Percentiles rank a stretch among this genome's conserved stretches.
Conservation (phyloP, 2,113 vertebrate species). For the Rhynchopsitta pachyrhyncha region DNA sequence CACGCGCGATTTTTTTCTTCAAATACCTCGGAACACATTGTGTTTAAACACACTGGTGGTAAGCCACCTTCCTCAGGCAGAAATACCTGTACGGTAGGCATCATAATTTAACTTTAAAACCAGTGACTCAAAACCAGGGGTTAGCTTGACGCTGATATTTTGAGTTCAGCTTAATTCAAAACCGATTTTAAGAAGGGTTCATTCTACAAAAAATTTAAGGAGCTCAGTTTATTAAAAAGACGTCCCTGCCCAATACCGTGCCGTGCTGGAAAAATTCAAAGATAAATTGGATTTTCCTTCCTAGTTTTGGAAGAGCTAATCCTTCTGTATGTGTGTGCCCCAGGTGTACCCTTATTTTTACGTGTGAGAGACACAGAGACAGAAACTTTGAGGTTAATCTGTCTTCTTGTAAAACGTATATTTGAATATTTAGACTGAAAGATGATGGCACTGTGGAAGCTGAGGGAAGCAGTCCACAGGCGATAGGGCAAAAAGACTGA, state of each 20-base stretch:
- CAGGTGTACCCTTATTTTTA: not conserved
- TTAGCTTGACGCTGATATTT: not conserved
- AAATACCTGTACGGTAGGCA: not conserved
- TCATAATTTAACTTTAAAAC: not conserved
- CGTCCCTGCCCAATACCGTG: fast-evolving
- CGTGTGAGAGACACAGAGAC: not conserved
- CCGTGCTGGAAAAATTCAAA: not conserved
- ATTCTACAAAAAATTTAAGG: not conserved
- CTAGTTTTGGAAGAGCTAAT: not conserved
- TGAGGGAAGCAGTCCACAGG: not conserved
- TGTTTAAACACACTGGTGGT: not conserved
- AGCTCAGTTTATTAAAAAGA: not conserved
- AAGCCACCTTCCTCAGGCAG: not conserved
- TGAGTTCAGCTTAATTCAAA: not conserved
- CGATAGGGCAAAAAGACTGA: not conserved
- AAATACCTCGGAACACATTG: not conserved
- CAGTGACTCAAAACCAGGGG: not conserved
- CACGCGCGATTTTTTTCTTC: too few species aligned
- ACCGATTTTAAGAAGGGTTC: not conserved
- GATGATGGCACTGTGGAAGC: not conserved
- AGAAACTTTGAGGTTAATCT: constrained; percentile 33
- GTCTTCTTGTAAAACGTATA: not conserved
- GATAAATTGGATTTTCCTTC: not conserved
- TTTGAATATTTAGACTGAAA: constrained; percentile 35
- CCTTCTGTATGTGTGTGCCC: not conserved